Base-by-base conservation (phyloP, 2,888 invertebrate species). In the Caenorhabditis auriculariae region DNA sequence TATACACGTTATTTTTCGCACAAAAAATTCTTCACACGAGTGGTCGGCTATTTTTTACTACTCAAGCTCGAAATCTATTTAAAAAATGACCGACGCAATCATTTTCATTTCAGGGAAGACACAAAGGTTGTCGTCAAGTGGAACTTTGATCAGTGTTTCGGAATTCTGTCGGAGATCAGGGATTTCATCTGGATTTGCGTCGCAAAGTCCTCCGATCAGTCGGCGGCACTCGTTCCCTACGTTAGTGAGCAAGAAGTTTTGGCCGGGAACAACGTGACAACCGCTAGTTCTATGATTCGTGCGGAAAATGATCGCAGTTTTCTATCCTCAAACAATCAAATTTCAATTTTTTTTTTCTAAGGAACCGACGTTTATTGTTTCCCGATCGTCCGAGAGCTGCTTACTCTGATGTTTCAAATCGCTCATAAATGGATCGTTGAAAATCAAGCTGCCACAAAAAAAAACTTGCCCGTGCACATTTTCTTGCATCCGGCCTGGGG, bases 111-210 rank as follows among this genome's bases (percentile, higher is more conserved):
- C 43, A 54, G 54, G 2, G 9, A 15, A 1, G 32, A 23, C 42
- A 29, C n/a, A 4, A 32, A 43, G 12, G n/a, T 27, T n/a, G 17
- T 48, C 15, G n/a, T 2, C 1, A 2, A 24, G 21, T 61, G 61
- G 61, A 17, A 35, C 3, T n/a, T 41, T 4, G 17, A 38, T 15
- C 23, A 49, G 5, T 6, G 56, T 5, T 21, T 57, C 17, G n/a
- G 23, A 5, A 50, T 61, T 26, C 29, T 62, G 6, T 43, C 41
- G 19, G 37, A 35, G 12, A 44, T 62, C 4, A 28, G 62, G 4
- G 45, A 62, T 35, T 62, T 57, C 21, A 26, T 43, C 3, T 62
- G 62, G 62, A 52, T 62, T 50, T 57, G 58, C 35, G 57, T 62
- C 19, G 62, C 62, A 62, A 15, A 50, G 54, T 24, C 19, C 45